A percentile compares a stretch with the other conserved stretches of the same genome.
Conservation (phyloP, 64 coral and sea anemone genomes). For the Porites lutea region DNA sequence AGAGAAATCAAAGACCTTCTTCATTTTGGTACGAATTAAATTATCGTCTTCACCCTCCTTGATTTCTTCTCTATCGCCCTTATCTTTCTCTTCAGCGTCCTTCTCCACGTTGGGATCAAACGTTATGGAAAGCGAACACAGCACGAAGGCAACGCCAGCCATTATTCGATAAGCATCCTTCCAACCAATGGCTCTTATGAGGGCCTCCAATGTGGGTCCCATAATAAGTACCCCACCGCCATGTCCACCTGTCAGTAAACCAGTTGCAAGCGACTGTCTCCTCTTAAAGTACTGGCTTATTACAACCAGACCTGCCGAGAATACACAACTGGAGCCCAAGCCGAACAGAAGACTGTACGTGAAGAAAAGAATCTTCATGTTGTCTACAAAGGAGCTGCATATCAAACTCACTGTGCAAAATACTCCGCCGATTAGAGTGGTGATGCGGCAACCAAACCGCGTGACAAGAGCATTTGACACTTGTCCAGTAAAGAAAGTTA, state of each 20-base stretch:
- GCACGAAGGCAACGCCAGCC: neutral
- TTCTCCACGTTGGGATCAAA: slow-evolving; percentile 23
- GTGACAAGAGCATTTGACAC: slow-evolving; percentile 25
- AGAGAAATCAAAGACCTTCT: slow-evolving; percentile 32
- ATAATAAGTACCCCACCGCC: neutral
- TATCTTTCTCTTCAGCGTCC: neutral
- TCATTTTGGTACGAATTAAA: neutral
- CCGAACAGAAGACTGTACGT: slow-evolving; percentile 66
- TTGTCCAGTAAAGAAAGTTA: slow-evolving; percentile 42
- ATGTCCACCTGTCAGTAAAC: slow-evolving; percentile 34
- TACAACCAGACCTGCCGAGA: slow-evolving; percentile 18
- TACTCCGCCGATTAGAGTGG: slow-evolving; percentile 38
- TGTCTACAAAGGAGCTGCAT: slow-evolving; percentile 16
- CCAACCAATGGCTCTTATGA: neutral
- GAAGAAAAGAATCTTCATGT: slow-evolving; percentile 26
- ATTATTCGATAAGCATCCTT: slow-evolving; percentile 5
- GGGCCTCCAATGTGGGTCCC: neutral
- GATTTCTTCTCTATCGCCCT: neutral
- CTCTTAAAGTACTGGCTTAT: slow-evolving; percentile 34
- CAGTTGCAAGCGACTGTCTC: slow-evolving; percentile 31
- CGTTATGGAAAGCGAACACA: neutral
- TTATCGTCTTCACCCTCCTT: neutral
- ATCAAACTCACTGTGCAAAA: neutral
- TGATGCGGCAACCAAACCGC: slow-evolving; percentile 38
- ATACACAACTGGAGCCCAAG: slow-evolving; percentile 19